Evolutionary conservation across 1,140 invertebrate genomes (phyloP).

Genomic region (Dendroctonus ponderosae): DNA sequence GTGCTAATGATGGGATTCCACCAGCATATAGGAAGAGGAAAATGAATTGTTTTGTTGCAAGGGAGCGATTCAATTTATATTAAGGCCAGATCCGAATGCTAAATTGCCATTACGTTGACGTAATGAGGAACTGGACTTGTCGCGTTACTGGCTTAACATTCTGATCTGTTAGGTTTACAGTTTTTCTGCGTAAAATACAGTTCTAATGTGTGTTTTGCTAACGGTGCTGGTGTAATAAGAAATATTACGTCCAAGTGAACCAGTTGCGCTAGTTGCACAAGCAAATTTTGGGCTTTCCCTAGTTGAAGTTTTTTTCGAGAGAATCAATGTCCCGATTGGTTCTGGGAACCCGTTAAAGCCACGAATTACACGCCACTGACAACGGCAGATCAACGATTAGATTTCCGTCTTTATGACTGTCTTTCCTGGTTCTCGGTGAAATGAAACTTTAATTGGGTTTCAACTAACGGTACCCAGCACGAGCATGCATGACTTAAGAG

Average conservation of each 20-base stretch:
- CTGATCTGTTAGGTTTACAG: background rate
- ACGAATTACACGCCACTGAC: background rate
- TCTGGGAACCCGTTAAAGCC: background rate
- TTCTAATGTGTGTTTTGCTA: background rate
- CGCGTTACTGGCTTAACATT: background rate
- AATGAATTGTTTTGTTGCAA: too few species aligned
- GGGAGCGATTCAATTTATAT: constrained; percentile 1
- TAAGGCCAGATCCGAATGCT: background rate
- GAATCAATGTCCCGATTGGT: background rate
- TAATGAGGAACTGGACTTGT: background rate
- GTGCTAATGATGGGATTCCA: too few species aligned
- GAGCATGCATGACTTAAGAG: too few species aligned
- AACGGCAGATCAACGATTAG: too few species aligned
- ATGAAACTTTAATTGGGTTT: too few species aligned
- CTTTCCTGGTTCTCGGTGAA: too few species aligned
- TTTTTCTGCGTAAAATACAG: background rate
- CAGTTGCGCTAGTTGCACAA: background rate
- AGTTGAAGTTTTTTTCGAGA: too few species aligned
- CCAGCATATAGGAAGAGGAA: too few species aligned
- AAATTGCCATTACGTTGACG: background rate
- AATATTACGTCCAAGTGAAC: background rate
- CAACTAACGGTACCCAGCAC: too few species aligned
- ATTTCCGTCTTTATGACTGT: too few species aligned
- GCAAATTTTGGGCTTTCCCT: too few species aligned
- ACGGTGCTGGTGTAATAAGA: background rate